These are phyloP conservation scores for Hydrotaea diabolus DNA, from an alignment of 2,888 invertebrate species.

Conservation along the genomic window DNA sequence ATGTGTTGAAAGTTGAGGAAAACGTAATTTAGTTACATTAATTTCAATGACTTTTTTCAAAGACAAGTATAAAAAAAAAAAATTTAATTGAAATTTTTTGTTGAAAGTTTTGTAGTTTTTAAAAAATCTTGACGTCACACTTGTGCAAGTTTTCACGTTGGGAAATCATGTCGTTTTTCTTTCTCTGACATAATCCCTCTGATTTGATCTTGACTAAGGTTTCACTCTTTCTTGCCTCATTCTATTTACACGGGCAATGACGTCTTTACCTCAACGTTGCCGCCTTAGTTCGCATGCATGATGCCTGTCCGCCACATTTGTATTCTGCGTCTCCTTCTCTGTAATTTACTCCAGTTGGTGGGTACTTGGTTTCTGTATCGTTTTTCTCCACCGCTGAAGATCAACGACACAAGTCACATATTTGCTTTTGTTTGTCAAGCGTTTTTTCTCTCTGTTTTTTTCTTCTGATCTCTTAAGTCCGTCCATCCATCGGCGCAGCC, in stretches of 20 bases:
- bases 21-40: too few species aligned
- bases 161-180: neutral
- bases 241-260: constrained; percentile 3
- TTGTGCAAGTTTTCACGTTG: neutral
- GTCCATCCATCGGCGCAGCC: neutral
- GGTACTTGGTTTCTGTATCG: constrained; percentile 13
- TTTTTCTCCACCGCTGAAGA: constrained; percentile 31
- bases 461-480: neutral
- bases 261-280: constrained; percentile 5
- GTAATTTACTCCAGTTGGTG: constrained; percentile 54
- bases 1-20: too few species aligned
- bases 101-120: too few species aligned
- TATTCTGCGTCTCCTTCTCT: constrained; percentile 2
- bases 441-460: neutral
- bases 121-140: neutral
- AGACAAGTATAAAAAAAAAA: too few species aligned
- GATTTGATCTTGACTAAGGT: constrained; percentile 30
- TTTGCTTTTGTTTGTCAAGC: constrained; percentile 32
- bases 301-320: constrained; percentile 13
- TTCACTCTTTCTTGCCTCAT: neutral
- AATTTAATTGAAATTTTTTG: too few species aligned
- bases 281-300: neutral
- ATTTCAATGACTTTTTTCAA: too few species aligned
- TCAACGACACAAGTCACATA: constrained; percentile 67
- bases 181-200: constrained; percentile 26